A percentile compares a stretch with the other conserved stretches of the same genome.
Evolutionary conservation across 2,113 vertebrate species (phyloP).

Genomic region (Rhinichthys klamathensis): DNA sequence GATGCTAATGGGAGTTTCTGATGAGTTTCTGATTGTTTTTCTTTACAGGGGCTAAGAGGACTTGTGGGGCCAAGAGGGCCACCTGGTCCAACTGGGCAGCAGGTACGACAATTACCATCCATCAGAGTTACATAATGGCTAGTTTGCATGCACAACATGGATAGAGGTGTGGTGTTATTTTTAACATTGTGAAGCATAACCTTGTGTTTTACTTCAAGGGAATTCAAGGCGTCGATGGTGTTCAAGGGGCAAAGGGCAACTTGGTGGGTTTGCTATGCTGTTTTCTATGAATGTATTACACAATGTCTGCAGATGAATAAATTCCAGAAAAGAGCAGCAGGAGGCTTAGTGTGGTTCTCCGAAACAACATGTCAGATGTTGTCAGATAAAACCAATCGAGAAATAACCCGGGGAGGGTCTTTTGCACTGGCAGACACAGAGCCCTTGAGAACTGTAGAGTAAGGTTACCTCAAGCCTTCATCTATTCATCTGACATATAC

Average conservation of each 20-base stretch:
- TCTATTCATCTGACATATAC: conserved; percentile 3
- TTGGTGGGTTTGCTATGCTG: conserved; percentile 72
- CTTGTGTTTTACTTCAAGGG: conserved; percentile 73
- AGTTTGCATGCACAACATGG: not conserved
- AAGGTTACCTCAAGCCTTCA: not conserved
- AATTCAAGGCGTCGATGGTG: conserved; percentile 80
- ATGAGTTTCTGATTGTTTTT: conserved; percentile 56
- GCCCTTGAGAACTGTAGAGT: not conserved
- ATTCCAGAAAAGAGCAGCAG: not conserved
- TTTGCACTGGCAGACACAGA: not conserved
- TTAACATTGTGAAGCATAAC: not conserved
- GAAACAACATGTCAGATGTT: not conserved
- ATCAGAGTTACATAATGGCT: not conserved
- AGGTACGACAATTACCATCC: conserved; percentile 70
- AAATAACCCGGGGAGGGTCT: conserved; percentile 3
- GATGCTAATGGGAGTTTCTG: conserved; percentile 34
- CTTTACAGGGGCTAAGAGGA: conserved; percentile 82
- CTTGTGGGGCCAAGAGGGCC: conserved; percentile 83
- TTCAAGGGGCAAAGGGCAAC: conserved; percentile 86
- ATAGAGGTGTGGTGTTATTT: conserved; percentile 12
- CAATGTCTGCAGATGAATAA: not conserved
- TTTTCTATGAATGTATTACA: not conserved
- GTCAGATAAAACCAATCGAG: not conserved
- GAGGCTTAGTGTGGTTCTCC: not conserved
- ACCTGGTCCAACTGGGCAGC: conserved; percentile 79